Conservation (phyloP, 2,888 invertebrate species). For the Cabera pusaria region DNA sequence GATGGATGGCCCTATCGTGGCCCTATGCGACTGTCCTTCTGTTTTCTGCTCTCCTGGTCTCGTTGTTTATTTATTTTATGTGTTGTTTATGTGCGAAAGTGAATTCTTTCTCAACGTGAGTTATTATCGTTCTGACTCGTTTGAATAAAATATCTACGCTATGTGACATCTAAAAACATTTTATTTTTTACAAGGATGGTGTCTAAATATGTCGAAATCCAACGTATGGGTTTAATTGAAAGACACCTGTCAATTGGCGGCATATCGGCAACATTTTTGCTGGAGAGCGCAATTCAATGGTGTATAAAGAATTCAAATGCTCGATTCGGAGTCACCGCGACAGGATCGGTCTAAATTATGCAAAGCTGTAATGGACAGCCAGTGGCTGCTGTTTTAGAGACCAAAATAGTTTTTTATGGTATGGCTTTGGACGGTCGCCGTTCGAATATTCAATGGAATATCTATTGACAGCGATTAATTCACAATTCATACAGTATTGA, state of each 20-base stretch:
- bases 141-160: conserved; percentile 12
- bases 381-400: conserved; percentile 48
- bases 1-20: conserved; percentile 78
- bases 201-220: too few species aligned
- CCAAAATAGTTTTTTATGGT: conserved; percentile 59
- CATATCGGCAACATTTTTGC: conserved; percentile 53
- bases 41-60: conserved; percentile 58
- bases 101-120: conserved; percentile 32
- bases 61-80: conserved; percentile 77
- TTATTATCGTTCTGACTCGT: conserved; percentile 24
- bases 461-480: conserved; percentile 15
- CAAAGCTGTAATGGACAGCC: conserved; percentile 74
- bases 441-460: conserved; percentile 16
- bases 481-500: conserved; percentile 7
- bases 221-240: conserved; percentile 50
- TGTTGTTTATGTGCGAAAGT: conserved; percentile 75
- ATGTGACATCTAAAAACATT: too few species aligned
- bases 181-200: too few species aligned
- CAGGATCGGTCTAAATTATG: conserved; percentile 75
- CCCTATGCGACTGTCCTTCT: conserved; percentile 69
- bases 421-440: conserved; percentile 5
- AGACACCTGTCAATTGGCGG: conserved; percentile 70
- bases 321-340: conserved; percentile 59
- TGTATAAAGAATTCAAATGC: conserved; percentile 72
- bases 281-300: conserved; percentile 44